Percentiles rank a stretch among this genome's conserved stretches.
phyloP scores from a whole-genome alignment of 2,797 vertebrate genomes.

The Natrix natrix region DNA sequence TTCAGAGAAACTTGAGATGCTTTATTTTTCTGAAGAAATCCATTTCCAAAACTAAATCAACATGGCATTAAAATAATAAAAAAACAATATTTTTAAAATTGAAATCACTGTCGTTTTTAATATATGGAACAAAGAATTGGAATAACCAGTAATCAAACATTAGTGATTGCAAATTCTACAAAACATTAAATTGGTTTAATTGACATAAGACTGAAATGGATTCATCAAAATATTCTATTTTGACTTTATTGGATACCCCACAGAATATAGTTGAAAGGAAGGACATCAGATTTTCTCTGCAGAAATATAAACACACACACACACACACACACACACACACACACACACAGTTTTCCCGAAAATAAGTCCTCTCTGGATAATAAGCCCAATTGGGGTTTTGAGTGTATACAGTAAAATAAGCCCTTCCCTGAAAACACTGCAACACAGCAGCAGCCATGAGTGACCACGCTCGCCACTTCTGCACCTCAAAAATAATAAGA shows the following conservation, averaged over 20 bases:
- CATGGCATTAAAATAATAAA: not conserved
- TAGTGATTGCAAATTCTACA: not conserved
- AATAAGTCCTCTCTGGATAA: no score
- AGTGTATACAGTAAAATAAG: no score
- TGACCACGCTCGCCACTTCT: no score
- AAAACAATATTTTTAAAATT: not conserved
- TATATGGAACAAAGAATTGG: not conserved
- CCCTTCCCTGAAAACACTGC: no score
- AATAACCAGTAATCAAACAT: not conserved
- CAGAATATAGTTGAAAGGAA: not conserved
- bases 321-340: no score
- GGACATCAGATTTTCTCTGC: not conserved
- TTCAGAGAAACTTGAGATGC: not conserved
- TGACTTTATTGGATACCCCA: not conserved
- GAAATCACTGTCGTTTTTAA: not conserved
- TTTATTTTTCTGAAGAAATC: not conserved
- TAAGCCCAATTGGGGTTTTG: no score
- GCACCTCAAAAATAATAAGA: no score
- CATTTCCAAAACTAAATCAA: not conserved
- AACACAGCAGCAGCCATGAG: no score
- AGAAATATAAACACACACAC: not conserved
- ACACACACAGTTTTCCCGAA: no score
- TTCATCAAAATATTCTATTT: not conserved
- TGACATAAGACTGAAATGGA: not conserved
- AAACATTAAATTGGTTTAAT: not conserved